phyloP scores from a whole-genome alignment of 2,888 invertebrate species.

The Clusia tigrina region DNA sequence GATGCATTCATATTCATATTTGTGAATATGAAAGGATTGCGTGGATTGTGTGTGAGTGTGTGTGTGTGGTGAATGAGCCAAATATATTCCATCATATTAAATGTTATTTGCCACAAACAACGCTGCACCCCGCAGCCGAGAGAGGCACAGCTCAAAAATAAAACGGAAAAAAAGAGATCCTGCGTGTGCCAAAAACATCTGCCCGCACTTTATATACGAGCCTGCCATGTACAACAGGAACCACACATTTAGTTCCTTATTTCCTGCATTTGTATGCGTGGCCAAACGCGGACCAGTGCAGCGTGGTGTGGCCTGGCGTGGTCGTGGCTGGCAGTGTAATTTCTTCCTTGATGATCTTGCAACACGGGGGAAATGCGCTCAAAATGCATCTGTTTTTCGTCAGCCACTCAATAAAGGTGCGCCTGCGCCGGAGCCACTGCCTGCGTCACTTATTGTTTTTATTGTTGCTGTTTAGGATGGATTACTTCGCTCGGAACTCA shows the following conservation, averaged over 20 bases:
- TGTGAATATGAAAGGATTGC: too few relatives aligned
- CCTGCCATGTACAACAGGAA: conserved; percentile 31
- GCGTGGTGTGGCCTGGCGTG: background rate
- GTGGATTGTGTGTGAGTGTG: too few relatives aligned
- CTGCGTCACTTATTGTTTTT: conserved; percentile 5
- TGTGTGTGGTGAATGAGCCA: too few relatives aligned
- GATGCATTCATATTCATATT: background rate
- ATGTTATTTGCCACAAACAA: too few relatives aligned
- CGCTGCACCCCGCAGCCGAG: too few relatives aligned
- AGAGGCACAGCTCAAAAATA: too few relatives aligned
- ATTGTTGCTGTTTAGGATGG: conserved; percentile 23
- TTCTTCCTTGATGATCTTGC: conserved; percentile 14
- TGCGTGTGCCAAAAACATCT: conserved; percentile 43
- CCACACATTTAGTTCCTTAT: conserved; percentile 39
- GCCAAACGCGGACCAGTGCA: too few relatives aligned
- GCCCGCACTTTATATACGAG: conserved; percentile 23
- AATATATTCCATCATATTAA: too few relatives aligned
- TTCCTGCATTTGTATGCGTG: conserved; percentile 36
- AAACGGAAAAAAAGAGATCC: conserved; percentile 14
- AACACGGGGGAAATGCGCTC: background rate
- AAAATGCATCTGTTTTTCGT: conserved; percentile 33
- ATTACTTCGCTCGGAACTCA: conserved; percentile 17
- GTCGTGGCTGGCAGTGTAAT: background rate
- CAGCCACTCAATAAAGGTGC: conserved; percentile 26
- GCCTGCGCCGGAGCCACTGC: conserved; percentile 14